phyloP scores from a whole-genome alignment of 2,113 vertebrate species.

The Mustela lutreola region DNA sequence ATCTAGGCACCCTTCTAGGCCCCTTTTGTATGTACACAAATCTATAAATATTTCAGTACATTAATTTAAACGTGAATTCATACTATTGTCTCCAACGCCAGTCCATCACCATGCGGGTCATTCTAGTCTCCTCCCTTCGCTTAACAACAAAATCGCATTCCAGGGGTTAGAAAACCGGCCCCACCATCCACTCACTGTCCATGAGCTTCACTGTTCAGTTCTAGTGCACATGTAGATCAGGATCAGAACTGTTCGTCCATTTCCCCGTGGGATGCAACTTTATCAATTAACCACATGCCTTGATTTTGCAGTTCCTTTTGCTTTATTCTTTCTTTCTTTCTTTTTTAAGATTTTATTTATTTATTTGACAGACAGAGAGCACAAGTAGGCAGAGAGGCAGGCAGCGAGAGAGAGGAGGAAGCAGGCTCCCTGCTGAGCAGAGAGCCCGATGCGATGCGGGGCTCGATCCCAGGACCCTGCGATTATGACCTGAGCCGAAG shows the following conservation, averaged over 20 bases:
- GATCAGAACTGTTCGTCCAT: background rate
- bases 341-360: background rate
- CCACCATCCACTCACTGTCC: background rate
- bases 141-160: background rate
- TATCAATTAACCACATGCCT: background rate
- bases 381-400: too few species aligned
- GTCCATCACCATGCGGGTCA: background rate
- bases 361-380: background rate
- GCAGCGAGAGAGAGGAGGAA: background rate
- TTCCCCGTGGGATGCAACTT: background rate
- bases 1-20: background rate
- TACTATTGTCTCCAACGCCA: background rate
- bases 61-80: background rate
- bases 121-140: background rate
- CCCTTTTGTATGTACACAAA: background rate
- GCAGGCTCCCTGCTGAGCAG: background rate
- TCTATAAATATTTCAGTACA: background rate
- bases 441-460: background rate
- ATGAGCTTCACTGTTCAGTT: background rate
- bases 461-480: background rate
- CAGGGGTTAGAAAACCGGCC: background rate
- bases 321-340: background rate
- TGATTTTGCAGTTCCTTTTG: background rate
- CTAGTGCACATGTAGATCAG: background rate
- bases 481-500: background rate